Conservation (phyloP, 2,797 vertebrate genomes). For the Scolopax rusticola region DNA sequence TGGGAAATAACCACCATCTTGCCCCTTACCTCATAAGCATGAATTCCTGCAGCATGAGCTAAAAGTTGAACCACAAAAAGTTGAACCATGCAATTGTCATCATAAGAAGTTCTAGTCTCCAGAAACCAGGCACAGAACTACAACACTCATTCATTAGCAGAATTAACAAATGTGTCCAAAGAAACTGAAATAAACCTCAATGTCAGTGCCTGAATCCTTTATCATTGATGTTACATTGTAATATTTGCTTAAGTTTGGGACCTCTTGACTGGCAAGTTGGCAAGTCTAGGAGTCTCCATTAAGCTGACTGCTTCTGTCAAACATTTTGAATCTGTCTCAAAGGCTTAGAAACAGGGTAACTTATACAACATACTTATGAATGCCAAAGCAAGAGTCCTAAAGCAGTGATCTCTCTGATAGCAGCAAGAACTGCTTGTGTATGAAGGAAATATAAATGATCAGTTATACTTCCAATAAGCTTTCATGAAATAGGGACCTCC, state of each 20-base stretch:
- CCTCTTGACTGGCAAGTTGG: not conserved
- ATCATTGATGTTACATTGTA: not conserved
- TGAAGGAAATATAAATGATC: not conserved
- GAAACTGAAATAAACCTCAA: not conserved
- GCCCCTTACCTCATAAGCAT: not conserved
- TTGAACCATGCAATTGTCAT: not conserved
- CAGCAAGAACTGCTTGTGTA: not conserved
- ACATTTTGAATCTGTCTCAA: not conserved
- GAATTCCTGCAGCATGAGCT: not conserved
- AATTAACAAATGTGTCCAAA: rapidly evolving
- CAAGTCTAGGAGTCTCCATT: not conserved
- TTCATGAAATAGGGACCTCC: not conserved
- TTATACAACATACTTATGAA: not conserved
- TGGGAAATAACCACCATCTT: not conserved
- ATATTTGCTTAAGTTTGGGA: not conserved
- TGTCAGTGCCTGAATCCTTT: not conserved
- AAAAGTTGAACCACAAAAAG: not conserved
- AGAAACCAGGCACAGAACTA: not conserved
- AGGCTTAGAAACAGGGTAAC: not conserved
- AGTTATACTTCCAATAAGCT: not conserved
- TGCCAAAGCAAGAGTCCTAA: not conserved
- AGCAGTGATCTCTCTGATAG: not conserved
- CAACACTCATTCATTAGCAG: not conserved
- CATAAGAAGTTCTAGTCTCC: not conserved
- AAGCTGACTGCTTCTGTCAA: not conserved